phyloP scores from a whole-genome alignment of 2,888 invertebrate genomes.

The Pemphredon lugubris region DNA sequence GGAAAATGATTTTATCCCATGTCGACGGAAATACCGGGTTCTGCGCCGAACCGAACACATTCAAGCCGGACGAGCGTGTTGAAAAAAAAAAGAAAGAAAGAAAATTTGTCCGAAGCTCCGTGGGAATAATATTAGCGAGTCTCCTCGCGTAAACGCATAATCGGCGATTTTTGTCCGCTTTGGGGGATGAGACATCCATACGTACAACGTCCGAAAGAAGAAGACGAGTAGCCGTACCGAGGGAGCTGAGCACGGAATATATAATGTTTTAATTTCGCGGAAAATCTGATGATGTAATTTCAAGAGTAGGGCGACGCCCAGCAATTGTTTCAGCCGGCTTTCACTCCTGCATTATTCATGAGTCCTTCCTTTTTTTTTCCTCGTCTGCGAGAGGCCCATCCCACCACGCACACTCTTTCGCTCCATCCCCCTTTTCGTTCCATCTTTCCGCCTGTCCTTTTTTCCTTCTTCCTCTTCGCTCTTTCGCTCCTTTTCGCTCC shows the following conservation, averaged over 20 bases:
- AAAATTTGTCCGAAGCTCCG: too few species aligned
- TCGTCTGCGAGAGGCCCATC: conserved; percentile 40
- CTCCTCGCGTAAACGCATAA: conserved; percentile 49
- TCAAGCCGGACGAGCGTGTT: not conserved
- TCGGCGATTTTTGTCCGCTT: conserved; percentile 51
- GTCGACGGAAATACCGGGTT: too few species aligned
- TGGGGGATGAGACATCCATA: not conserved
- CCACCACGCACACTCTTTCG: conserved; percentile 1
- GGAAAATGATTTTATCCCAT: too few species aligned
- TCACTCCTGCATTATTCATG: conserved; percentile 70
- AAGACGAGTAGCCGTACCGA: conserved; percentile 28
- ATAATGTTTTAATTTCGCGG: conserved; percentile 70
- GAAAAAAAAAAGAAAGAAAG: not conserved
- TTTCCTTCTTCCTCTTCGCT: not conserved
- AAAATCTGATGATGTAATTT: conserved; percentile 71
- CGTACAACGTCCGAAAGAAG: conserved; percentile 26
- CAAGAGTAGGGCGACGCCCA: conserved; percentile 68
- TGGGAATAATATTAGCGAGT: conserved; percentile 32
- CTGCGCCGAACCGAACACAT: too few species aligned
- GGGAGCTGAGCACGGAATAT: conserved; percentile 53
- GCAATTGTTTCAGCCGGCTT: conserved; percentile 71
- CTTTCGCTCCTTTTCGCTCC: too few species aligned
- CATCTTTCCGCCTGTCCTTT: not conserved
- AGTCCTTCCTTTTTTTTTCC: conserved; percentile 55
- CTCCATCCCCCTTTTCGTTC: conserved; percentile 8